A percentile compares a stretch with the other conserved stretches of the same genome.
phyloP scores from a whole-genome alignment of 2,888 invertebrate genomes.

The Oxycera nigricornis region DNA sequence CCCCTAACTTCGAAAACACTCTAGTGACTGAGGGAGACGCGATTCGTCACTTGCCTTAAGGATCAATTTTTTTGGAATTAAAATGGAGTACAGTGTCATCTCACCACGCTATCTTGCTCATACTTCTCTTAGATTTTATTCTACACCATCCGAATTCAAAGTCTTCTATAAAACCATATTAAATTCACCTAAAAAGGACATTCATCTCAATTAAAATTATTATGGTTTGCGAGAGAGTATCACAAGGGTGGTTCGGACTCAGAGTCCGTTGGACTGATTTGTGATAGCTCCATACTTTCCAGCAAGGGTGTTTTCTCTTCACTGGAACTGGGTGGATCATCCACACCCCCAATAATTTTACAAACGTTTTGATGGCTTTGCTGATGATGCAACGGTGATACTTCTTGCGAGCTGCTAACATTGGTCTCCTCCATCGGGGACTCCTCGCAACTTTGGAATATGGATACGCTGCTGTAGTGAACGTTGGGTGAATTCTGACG shows the following conservation, averaged over 20 bases:
- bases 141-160: too few species aligned
- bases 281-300: slow-evolving; percentile 62
- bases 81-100: too few species aligned
- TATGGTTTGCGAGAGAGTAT: slow-evolving; percentile 32
- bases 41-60: too few species aligned
- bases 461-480: slow-evolving; percentile 17
- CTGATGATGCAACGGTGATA: slow-evolving; percentile 55
- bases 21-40: too few species aligned
- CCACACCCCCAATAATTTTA: slow-evolving; percentile 52
- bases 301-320: slow-evolving; percentile 62
- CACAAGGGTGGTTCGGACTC: slow-evolving; percentile 48
- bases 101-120: too few species aligned
- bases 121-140: too few species aligned
- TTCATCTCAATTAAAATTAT: background rate
- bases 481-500: slow-evolving; percentile 26
- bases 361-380: slow-evolving; percentile 49
- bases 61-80: too few species aligned
- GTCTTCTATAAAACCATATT: too few species aligned
- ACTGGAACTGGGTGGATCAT: slow-evolving; percentile 51
- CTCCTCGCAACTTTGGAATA: slow-evolving; percentile 31
- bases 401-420: slow-evolving; percentile 53
- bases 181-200: too few species aligned
- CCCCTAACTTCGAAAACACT: too few species aligned
- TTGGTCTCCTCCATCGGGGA: slow-evolving; percentile 46
- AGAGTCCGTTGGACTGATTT: slow-evolving; percentile 60